Evolutionary conservation across 2,888 invertebrate species (phyloP).

Genomic region (Tolmerus cingulatus): DNA sequence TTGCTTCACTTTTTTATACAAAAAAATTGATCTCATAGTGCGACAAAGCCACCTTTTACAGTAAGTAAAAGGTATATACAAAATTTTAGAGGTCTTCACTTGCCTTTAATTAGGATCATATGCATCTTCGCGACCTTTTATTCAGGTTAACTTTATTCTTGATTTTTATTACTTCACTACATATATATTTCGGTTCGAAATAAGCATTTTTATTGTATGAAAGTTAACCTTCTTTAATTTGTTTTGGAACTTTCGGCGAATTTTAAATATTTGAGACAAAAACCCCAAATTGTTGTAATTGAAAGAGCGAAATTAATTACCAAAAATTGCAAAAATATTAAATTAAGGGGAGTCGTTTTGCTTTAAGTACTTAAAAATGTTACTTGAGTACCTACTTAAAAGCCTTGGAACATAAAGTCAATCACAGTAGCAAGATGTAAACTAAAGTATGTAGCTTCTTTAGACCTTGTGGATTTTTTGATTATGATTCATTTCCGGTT

Average conservation of each 20-base stretch:
- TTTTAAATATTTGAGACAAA: neutral
- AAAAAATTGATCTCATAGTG: neutral
- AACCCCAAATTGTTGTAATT: no score
- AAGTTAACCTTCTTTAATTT: neutral
- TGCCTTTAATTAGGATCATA: neutral
- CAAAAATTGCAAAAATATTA: neutral
- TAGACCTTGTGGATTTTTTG: neutral
- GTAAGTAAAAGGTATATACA: neutral
- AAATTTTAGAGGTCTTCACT: neutral
- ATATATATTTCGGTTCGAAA: neutral
- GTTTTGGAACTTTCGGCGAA: neutral
- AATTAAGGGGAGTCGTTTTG: neutral
- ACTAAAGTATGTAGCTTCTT: neutral
- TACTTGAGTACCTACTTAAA: neutral
- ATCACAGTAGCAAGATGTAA: neutral
- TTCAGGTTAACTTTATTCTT: neutral
- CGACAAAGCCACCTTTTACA: neutral
- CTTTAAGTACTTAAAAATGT: neutral
- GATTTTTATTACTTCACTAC: neutral
- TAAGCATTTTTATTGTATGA: neutral
- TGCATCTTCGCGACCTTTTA: neutral
- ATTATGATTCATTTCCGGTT: neutral
- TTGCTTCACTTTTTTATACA: slow-evolving; percentile 11
- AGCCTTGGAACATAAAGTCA: neutral
- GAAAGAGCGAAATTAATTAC: neutral